Percentiles rank a stretch among this genome's conserved stretches.
Evolutionary conservation across 2,113 vertebrate genomes (phyloP).

Genomic region (Mustela nigripes): DNA sequence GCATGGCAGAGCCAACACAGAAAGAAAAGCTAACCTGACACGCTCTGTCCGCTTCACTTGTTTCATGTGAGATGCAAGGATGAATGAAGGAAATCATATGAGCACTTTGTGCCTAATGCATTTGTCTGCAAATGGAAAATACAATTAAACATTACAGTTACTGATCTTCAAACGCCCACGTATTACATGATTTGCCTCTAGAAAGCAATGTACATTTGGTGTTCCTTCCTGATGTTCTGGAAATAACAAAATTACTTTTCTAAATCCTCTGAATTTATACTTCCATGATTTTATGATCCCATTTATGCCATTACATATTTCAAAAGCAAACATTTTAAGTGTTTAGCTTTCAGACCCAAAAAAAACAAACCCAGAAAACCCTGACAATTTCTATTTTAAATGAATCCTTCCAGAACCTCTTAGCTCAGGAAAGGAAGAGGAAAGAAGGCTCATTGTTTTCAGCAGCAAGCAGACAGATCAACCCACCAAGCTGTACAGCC

Average conservation of each 20-base stretch:
- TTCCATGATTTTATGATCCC: background rate
- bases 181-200: background rate
- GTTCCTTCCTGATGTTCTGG: background rate
- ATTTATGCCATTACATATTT: background rate
- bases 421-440: background rate
- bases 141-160: background rate
- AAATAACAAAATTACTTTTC: constrained; percentile 4
- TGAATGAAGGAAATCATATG: background rate
- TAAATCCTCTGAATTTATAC: background rate
- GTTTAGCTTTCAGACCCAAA: constrained; percentile 35
- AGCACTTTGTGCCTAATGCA: background rate
- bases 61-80: background rate
- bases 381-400: background rate
- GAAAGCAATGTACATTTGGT: background rate
- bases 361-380: background rate
- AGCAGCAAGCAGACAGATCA: background rate
- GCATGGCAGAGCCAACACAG: background rate
- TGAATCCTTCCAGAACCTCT: background rate
- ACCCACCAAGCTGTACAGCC: background rate
- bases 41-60: rapidly evolving
- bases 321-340: constrained; percentile 45
- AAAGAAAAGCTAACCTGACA: background rate
- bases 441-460: background rate
- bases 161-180: background rate
- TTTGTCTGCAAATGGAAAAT: background rate